phyloP scores from a whole-genome alignment of 2,797 vertebrate species.

The Melanogrammus aeglefinus region DNA sequence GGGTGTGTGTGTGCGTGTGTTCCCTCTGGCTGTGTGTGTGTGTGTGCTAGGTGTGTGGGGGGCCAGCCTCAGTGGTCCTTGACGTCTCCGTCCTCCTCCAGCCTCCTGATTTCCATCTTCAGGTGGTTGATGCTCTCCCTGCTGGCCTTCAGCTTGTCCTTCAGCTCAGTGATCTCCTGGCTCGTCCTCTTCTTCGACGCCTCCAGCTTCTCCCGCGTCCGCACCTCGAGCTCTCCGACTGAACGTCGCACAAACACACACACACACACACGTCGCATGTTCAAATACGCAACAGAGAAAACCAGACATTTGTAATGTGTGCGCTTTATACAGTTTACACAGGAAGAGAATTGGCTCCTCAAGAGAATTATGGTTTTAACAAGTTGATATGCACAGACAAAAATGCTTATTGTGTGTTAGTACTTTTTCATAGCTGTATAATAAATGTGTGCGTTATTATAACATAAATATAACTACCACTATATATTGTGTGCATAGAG shows the following conservation, averaged over 20 bases:
- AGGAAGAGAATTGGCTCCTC: too few species aligned
- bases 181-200: constrained; percentile 94
- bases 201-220: constrained; percentile 93
- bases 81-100: constrained; percentile 92
- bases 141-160: constrained; percentile 96
- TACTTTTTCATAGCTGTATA: background rate
- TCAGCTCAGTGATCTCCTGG: constrained; percentile 94
- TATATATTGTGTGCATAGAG: background rate
- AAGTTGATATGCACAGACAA: background rate
- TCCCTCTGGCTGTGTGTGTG: background rate
- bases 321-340: background rate
- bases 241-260: constrained; percentile 8
- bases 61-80: constrained; percentile 82
- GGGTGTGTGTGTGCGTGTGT: background rate
- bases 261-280: background rate
- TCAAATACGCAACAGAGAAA: too few species aligned
- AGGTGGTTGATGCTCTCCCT: constrained; percentile 96
- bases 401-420: background rate
- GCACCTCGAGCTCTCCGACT: constrained; percentile 93
- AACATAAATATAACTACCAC: background rate
- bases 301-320: background rate
- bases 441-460: background rate
- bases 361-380: background rate
- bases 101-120: constrained; percentile 92
- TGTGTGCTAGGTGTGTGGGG: background rate